Evolutionary conservation across 2,888 invertebrate genomes (phyloP), one percentile per base, ranked within the genome.

Genomic region (Drosophila gaucha): DNA sequence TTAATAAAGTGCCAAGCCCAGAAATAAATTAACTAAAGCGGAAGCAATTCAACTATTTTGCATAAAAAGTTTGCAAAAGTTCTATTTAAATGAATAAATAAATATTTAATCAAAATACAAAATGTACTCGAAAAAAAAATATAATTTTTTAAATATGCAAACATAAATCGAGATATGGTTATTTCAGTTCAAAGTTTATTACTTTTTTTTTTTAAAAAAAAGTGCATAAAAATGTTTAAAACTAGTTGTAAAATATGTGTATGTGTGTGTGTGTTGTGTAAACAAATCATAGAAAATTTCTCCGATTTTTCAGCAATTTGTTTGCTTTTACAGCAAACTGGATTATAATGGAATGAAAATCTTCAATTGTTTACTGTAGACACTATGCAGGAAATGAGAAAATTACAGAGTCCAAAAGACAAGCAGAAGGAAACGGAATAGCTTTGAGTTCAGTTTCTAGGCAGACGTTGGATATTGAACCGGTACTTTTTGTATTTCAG

Each of bases 351-450:
- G 38, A 9, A 31, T 49, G 44, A 55, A 65, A 54, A 44, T 67
- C 46, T 50, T 46, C 26, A 31, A 16, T 36, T 67, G 50, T 54
- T 66, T 58, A 52, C 31, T 35, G 44, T 36, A 14, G 8, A 52
- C 16, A 43, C 24, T 30, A 12, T 33, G 38, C 58, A 62, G 74
- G 67, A 73, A 73, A 62, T 71, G 38, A 20, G 46, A 67, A 71
- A 57, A 67, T 46, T 54, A 36, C 59, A 24, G 44, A 16, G 18
- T 20, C 31, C 33, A 22, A 31, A n/a, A 35, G 30, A 38, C 39
- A 36, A 28, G 8, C 35, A 68, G 43, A 38, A 72, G 73, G 73
- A 74, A 74, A 52, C 55, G 20, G 20, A 59, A 43, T 30, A 9
- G 20, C 31, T 36, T 41, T 50, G 16, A 31, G 10, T 30, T 33